Evolutionary conservation across 1,140 invertebrate species (phyloP).

Genomic region (Diploscapter pachys): DNA sequence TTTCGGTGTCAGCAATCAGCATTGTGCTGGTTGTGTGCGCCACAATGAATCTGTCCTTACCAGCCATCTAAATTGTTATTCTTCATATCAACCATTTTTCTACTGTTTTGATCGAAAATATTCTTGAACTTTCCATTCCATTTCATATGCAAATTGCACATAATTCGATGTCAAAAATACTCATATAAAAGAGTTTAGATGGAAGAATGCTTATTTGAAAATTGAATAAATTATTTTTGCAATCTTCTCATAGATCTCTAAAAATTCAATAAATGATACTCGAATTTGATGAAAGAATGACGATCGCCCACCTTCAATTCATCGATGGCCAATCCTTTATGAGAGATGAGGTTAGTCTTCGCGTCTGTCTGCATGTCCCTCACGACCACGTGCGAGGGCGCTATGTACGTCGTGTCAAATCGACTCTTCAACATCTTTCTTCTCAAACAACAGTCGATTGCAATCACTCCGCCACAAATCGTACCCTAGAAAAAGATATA

Average conservation of each 20-base stretch:
- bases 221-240: too few species aligned
- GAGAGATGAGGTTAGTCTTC: slow-evolving; percentile 75
- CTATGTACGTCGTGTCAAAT: slow-evolving; percentile 82
- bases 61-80: slow-evolving; percentile 39
- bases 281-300: neutral
- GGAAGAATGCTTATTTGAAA: too few species aligned
- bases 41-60: slow-evolving; percentile 70
- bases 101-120: neutral
- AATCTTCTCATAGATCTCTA: slow-evolving; percentile 63
- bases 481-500: slow-evolving; percentile 66
- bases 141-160: too few species aligned
- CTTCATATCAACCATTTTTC: neutral
- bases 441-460: slow-evolving; percentile 79
- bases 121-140: too few species aligned
- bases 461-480: slow-evolving; percentile 76
- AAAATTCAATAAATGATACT: neutral
- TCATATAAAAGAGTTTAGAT: too few species aligned
- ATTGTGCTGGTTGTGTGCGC: slow-evolving; percentile 83
- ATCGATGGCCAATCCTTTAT: slow-evolving; percentile 82
- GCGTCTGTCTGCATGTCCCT: slow-evolving; percentile 67
- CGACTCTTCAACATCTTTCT: slow-evolving; percentile 76
- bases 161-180: too few species aligned
- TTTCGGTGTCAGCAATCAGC: slow-evolving; percentile 81
- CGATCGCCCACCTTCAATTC: slow-evolving; percentile 67
- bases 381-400: slow-evolving; percentile 74